These are phyloP conservation scores for Regulus satrapa DNA, from an alignment of 2,113 vertebrate genomes.

Conservation along the genomic window DNA sequence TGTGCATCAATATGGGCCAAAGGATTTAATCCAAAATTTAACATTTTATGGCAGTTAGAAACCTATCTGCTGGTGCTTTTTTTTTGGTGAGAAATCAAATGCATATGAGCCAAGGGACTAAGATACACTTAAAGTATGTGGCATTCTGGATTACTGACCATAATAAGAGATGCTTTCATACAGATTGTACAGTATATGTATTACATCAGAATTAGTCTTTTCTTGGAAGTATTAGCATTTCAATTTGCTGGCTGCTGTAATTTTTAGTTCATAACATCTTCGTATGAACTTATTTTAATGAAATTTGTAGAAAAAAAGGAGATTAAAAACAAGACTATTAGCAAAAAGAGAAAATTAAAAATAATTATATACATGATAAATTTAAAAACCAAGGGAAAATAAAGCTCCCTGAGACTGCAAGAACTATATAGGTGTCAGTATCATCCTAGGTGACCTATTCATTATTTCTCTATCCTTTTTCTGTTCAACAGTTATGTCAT, in stretches of 20 bases:
- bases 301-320: background rate
- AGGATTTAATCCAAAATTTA: background rate
- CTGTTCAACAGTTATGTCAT: background rate
- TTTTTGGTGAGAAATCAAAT: background rate
- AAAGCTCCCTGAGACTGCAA: background rate
- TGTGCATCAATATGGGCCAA: background rate
- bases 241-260: background rate
- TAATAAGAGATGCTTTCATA: background rate
- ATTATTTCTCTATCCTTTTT: background rate
- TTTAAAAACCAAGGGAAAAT: background rate
- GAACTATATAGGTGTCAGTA: background rate
- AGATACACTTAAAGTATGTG: background rate
- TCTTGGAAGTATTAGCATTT: background rate
- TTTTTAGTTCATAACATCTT: background rate
- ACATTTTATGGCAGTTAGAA: background rate
- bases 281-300: background rate
- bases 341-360: background rate
- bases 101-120: background rate
- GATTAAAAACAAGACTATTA: background rate
- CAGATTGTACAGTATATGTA: background rate
- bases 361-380: background rate
- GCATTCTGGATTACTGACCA: background rate
- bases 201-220: background rate
- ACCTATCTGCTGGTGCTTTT: background rate
- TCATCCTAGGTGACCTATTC: background rate